Evolutionary conservation across 1,140 invertebrate species (phyloP).

Genomic region (Scaptomyza pallida): DNA sequence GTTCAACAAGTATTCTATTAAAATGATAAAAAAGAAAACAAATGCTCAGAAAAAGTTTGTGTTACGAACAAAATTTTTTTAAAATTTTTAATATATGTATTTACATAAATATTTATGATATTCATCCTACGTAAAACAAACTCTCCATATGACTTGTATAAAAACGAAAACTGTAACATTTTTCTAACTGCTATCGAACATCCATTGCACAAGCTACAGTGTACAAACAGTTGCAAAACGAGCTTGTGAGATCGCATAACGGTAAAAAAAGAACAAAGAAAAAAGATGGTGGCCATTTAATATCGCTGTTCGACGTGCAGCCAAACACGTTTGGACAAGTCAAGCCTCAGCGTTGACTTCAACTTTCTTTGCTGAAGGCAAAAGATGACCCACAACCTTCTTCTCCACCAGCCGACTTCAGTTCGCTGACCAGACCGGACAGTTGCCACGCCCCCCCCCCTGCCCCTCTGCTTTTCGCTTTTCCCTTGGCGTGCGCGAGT

Average conservation of each 20-base stretch:
- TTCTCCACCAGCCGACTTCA: background rate
- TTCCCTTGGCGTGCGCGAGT: background rate
- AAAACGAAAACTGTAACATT: no score
- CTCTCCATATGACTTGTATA: no score
- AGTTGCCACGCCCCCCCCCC: slow-evolving; percentile 8
- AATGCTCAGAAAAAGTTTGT: no score
- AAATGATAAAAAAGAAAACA: no score
- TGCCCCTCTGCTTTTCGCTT: no score
- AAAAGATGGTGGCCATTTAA: slow-evolving; percentile 60
- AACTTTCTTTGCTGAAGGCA: slow-evolving; percentile 28
- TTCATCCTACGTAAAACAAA: no score
- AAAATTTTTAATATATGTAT: no score
- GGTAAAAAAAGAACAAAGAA: slow-evolving; percentile 20
- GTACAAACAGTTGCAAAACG: slow-evolving; percentile 28
- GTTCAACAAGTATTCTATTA: no score
- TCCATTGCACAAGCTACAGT: background rate
- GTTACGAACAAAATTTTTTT: no score
- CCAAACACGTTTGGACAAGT: slow-evolving; percentile 53
- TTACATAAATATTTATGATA: no score
- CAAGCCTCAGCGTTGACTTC: slow-evolving; percentile 43
- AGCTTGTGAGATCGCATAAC: slow-evolving; percentile 41
- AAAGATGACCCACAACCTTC: slow-evolving; percentile 26
- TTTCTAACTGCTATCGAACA: background rate
- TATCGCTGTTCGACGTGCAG: slow-evolving; percentile 57
- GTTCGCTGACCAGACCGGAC: background rate